phyloP scores from a whole-genome alignment of 2,797 vertebrate species.

The Ceryle rudis region DNA sequence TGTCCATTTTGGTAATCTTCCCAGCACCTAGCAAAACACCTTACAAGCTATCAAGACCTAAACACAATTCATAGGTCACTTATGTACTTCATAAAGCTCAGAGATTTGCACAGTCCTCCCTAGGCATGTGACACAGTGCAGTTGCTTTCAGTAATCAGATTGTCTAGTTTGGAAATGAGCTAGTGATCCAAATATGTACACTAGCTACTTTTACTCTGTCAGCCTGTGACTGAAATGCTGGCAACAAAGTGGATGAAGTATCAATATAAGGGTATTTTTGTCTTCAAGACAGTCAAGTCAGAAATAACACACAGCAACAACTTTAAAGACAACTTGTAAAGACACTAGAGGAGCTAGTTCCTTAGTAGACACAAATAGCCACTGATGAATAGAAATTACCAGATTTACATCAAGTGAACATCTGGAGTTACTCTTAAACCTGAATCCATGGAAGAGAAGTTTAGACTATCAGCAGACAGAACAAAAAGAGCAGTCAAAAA shows the following conservation, averaged over 20 bases:
- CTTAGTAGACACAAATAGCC: background rate
- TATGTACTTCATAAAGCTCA: background rate
- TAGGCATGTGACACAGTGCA: background rate
- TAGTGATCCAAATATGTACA: background rate
- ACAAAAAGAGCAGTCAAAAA: background rate
- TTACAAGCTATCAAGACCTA: background rate
- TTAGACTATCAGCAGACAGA: background rate
- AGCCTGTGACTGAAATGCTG: background rate
- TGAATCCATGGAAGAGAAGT: background rate
- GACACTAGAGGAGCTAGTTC: background rate
- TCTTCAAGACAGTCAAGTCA: background rate
- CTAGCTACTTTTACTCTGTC: background rate
- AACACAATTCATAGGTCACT: background rate
- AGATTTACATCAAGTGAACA: background rate
- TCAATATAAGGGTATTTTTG: background rate
- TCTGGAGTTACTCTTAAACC: background rate
- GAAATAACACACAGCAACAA: background rate
- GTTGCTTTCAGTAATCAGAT: background rate
- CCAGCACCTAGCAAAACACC: background rate
- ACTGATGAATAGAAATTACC: background rate
- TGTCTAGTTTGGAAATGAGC: background rate
- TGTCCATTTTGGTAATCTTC: background rate
- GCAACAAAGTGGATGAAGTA: background rate
- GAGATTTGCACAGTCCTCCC: background rate
- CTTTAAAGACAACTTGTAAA: background rate